Evolutionary conservation across 1,140 invertebrate genomes (phyloP).

Genomic region (Drosophila nigrodunni): DNA sequence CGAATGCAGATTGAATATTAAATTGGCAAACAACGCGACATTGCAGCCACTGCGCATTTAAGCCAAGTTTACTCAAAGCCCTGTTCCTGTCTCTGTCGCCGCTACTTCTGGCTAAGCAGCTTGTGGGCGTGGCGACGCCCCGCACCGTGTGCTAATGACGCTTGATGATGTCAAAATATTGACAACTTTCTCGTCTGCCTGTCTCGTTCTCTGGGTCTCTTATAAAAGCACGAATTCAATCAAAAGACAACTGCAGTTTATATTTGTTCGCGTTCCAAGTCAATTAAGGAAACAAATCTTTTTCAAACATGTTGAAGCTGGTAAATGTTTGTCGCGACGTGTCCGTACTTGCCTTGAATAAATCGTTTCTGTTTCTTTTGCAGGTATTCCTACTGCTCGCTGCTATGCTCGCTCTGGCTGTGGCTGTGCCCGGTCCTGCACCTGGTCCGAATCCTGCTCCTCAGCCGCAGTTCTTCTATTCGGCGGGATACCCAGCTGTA

Average conservation of each 20-base stretch:
- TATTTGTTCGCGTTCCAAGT: constrained; percentile 52
- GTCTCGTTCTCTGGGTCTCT: background rate
- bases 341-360: background rate
- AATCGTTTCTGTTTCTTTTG: background rate
- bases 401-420: constrained; percentile 59
- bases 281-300: constrained; percentile 27
- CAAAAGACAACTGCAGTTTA: constrained; percentile 54
- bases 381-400: constrained; percentile 70
- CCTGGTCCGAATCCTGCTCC: constrained; percentile 64
- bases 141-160: constrained; percentile 17
- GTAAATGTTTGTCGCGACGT: constrained; percentile 39
- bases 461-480: constrained; percentile 63
- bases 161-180: constrained; percentile 33
- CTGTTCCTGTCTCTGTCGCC: too few species aligned
- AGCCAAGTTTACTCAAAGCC: too few species aligned
- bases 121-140: background rate
- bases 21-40: constrained; percentile 38
- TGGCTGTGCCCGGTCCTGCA: constrained; percentile 60
- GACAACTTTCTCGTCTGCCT: constrained; percentile 6
- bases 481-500: constrained; percentile 64
- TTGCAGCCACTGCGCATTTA: constrained; percentile 46
- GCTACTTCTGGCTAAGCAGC: too few species aligned
- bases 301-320: constrained; percentile 70
- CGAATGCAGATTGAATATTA: constrained; percentile 71
- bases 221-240: constrained; percentile 54